A percentile compares a stretch with the other conserved stretches of the same genome.
These are phyloP conservation scores for Acanthacorydalis orientalis DNA, from an alignment of 2,888 invertebrate species.

Conservation along the genomic window DNA sequence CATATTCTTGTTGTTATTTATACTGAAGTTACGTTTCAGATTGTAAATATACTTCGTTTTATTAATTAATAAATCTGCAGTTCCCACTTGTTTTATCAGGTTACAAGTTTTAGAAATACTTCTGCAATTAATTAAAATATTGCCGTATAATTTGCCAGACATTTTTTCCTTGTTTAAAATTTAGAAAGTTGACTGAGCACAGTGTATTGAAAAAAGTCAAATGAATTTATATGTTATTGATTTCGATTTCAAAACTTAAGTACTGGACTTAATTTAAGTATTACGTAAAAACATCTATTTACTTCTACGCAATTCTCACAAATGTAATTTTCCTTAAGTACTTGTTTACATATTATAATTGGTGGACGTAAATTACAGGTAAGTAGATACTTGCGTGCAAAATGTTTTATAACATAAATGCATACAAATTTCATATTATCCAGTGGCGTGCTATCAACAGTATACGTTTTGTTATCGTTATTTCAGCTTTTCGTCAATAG, in stretches of 20 bases:
- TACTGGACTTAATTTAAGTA: too few relatives aligned
- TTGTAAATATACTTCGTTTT: not conserved
- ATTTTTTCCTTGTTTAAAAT: not conserved
- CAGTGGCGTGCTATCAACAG: not conserved
- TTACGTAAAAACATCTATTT: too few relatives aligned
- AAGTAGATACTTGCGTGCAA: not conserved
- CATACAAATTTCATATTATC: not conserved
- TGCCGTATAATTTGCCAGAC: not conserved
- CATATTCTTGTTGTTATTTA: conserved; percentile 28
- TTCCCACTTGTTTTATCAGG: not conserved
- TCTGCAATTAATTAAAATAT: not conserved
- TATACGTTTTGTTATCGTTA: not conserved
- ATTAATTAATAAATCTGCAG: too few relatives aligned
- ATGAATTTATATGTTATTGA: too few relatives aligned
- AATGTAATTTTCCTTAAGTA: too few relatives aligned
- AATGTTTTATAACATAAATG: not conserved
- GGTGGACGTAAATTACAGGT: not conserved
- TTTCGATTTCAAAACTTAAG: too few relatives aligned
- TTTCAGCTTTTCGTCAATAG: too few relatives aligned
- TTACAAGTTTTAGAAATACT: not conserved
- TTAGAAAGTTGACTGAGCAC: too few relatives aligned
- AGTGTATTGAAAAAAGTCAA: too few relatives aligned
- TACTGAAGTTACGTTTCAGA: conserved; percentile 14
- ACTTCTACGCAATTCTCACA: too few relatives aligned
- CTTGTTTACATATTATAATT: too few relatives aligned